A percentile compares a stretch with the other conserved stretches of the same genome.
Evolutionary conservation across 2,113 vertebrate genomes (phyloP).

Genomic region (Nothobranchius furzeri): DNA sequence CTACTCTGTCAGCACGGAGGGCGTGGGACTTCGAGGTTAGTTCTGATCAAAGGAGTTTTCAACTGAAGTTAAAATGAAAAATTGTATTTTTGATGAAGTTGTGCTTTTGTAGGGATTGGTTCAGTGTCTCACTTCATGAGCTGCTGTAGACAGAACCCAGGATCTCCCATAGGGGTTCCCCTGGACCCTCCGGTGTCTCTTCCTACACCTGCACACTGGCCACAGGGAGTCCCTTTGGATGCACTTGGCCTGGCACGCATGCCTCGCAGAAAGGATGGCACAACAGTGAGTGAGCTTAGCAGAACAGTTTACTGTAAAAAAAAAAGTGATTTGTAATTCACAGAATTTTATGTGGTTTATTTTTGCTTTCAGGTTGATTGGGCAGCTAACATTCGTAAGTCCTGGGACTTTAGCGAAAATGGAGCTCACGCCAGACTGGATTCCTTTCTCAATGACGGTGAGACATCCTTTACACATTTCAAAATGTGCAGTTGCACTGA

Average conservation of each 20-base stretch:
- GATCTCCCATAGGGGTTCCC: constrained; percentile 48
- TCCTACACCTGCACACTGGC: constrained; percentile 68
- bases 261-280: constrained; percentile 78
- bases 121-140: constrained; percentile 79
- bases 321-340: not conserved
- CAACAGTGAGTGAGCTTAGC: constrained; percentile 54
- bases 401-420: constrained; percentile 80
- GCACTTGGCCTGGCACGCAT: constrained; percentile 71
- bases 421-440: constrained; percentile 68
- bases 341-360: not conserved
- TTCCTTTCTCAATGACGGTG: constrained; percentile 74
- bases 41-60: not conserved
- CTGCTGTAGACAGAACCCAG: constrained; percentile 74
- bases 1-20: constrained; percentile 73
- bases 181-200: constrained; percentile 66
- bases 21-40: constrained; percentile 78
- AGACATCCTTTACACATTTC: constrained; percentile 7
- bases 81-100: not conserved
- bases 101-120: constrained; percentile 68
- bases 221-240: constrained; percentile 57
- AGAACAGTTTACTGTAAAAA: not conserved
- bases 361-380: constrained; percentile 71
- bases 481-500: not conserved
- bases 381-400: constrained; percentile 72
- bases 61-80: not conserved